phyloP scores from a whole-genome alignment of 1,140 invertebrate species.

The Zophobas atratus region DNA sequence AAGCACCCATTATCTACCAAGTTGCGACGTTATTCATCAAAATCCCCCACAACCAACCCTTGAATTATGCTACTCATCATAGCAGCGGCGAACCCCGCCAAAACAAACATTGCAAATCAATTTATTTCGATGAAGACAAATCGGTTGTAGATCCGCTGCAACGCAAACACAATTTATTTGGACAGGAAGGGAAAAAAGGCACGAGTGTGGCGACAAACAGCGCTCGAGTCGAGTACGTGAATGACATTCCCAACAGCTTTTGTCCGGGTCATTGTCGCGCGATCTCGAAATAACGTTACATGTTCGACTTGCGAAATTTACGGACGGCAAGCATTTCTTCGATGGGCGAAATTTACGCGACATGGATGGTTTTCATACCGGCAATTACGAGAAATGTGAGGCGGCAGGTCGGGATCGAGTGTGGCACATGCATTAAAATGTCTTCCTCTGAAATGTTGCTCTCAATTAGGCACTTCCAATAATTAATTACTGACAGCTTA shows the following conservation, averaged over 20 bases:
- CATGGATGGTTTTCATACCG: slow-evolving; percentile 13
- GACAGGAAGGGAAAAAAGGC: slow-evolving; percentile 13
- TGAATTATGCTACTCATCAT: not conserved
- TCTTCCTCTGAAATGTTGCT: slow-evolving; percentile 36
- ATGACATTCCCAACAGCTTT: slow-evolving; percentile 17
- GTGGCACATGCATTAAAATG: slow-evolving; percentile 22
- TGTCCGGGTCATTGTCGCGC: slow-evolving; percentile 14
- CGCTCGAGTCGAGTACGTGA: slow-evolving; percentile 12
- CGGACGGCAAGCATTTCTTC: not conserved
- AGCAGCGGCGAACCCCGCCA: not conserved
- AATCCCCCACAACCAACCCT: no score
- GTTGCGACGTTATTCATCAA: no score
- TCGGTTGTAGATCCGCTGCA: slow-evolving; percentile 14
- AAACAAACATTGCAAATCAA: slow-evolving; percentile 32
- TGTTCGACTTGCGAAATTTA: slow-evolving; percentile 15
- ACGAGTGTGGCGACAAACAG: slow-evolving; percentile 27
- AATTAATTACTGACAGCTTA: slow-evolving; percentile 44
- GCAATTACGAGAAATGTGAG: slow-evolving; percentile 13
- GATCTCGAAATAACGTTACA: slow-evolving; percentile 18
- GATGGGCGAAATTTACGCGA: not conserved
- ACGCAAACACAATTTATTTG: slow-evolving; percentile 35
- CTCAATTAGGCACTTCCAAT: slow-evolving; percentile 44
- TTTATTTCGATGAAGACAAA: slow-evolving; percentile 26
- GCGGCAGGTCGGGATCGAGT: not conserved
- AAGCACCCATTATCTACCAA: no score